Evolutionary conservation across 2,797 vertebrate species (phyloP).

Genomic region (Muscicapa striata): DNA sequence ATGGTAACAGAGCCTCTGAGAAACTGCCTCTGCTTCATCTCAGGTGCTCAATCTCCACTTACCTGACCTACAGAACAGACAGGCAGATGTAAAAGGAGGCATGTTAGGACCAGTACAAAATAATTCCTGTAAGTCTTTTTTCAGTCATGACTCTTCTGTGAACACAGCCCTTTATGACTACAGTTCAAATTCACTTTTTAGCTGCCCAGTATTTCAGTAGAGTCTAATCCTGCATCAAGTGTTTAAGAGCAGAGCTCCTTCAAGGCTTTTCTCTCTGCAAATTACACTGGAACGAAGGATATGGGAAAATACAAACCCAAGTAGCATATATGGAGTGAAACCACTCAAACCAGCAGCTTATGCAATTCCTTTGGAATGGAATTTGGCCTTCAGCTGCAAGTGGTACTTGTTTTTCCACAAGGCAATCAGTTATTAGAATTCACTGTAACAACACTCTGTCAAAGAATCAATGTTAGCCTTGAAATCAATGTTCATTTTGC

Average conservation of each 20-base stretch:
- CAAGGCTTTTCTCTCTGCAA: not conserved
- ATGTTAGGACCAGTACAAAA: constrained; percentile 8
- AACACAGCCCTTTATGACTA: not conserved
- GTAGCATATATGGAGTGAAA: constrained; percentile 22
- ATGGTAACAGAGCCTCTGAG: not conserved
- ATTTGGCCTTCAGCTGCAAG: constrained; percentile 45
- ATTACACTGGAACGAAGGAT: not conserved
- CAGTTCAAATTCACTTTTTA: not conserved
- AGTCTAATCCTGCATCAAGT: not conserved
- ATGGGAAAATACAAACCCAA: not conserved
- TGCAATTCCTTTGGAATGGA: constrained; percentile 48
- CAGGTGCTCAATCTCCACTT: not conserved
- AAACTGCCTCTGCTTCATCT: no score
- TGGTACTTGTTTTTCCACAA: constrained; percentile 10
- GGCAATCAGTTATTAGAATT: not conserved
- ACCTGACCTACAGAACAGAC: constrained; percentile 5
- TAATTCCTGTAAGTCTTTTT: constrained; percentile 1
- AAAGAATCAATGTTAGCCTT: constrained; percentile 26
- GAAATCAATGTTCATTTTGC: constrained; percentile 4
- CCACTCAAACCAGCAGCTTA: constrained; percentile 32
- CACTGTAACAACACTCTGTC: not conserved
- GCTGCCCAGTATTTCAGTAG: not conserved
- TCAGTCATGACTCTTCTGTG: not conserved
- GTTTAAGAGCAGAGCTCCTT: not conserved
- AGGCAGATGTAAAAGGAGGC: not conserved